Evolutionary conservation across 2,888 invertebrate genomes (phyloP).

Genomic region (Andrena fulva): DNA sequence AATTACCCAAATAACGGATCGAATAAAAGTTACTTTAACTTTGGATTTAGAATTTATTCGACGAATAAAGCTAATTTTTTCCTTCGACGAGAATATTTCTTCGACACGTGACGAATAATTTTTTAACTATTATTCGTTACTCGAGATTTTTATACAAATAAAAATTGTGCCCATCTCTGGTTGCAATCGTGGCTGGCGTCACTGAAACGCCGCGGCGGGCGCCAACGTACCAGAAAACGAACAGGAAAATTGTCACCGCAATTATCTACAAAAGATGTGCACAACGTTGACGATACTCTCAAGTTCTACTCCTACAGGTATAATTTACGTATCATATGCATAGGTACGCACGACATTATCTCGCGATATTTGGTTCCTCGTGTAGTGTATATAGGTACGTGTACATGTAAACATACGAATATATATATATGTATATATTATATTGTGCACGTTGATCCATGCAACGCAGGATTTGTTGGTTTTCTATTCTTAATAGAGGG

Average conservation of each 20-base stretch:
- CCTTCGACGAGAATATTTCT: too few species aligned
- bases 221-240: slow-evolving; percentile 6
- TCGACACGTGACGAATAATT: too few species aligned
- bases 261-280: slow-evolving; percentile 46
- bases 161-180: too few species aligned
- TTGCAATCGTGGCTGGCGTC: not conserved
- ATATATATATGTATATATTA: slow-evolving; percentile 56
- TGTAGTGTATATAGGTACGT: slow-evolving; percentile 59
- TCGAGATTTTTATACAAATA: too few species aligned
- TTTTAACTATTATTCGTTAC: too few species aligned
- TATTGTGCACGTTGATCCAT: slow-evolving; percentile 54
- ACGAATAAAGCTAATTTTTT: too few species aligned
- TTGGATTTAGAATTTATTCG: too few species aligned
- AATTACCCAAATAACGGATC: too few species aligned
- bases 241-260: slow-evolving; percentile 16
- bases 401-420: slow-evolving; percentile 49
- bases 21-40: too few species aligned
- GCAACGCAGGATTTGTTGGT: slow-evolving; percentile 30
- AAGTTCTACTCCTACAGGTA: slow-evolving; percentile 47
- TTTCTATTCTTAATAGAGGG: slow-evolving; percentile 20
- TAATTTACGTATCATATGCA: slow-evolving; percentile 39
- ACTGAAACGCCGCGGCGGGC: not conserved
- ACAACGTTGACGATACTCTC: slow-evolving; percentile 35
- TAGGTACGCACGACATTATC: slow-evolving; percentile 61
- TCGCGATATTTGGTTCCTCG: slow-evolving; percentile 72